A percentile compares a stretch with the other conserved stretches of the same genome.
These are phyloP conservation scores for Thymelicus sylvestris DNA, from an alignment of 2,888 invertebrate species.

Conservation along the genomic window DNA sequence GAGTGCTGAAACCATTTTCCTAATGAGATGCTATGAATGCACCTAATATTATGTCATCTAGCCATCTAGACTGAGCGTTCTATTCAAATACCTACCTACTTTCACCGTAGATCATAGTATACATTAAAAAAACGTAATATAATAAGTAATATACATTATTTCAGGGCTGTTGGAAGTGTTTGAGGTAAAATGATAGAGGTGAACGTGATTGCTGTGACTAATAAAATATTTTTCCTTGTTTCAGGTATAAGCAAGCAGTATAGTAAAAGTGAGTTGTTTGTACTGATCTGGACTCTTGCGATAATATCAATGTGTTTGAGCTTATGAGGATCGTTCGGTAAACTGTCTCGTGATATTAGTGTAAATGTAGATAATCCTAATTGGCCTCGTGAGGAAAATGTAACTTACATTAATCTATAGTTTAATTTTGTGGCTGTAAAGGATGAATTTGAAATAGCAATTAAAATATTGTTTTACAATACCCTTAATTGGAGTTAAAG, in stretches of 20 bases:
- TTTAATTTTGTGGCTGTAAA: not conserved
- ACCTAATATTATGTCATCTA: not conserved
- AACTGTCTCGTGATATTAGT: conserved; percentile 73
- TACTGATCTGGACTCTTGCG: conserved; percentile 59
- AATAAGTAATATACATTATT: too few relatives aligned
- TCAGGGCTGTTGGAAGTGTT: too few relatives aligned
- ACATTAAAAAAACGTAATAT: too few relatives aligned
- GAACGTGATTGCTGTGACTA: too few relatives aligned
- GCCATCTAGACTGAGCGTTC: too few relatives aligned
- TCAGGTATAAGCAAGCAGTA: conserved; percentile 62
- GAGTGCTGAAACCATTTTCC: conserved; percentile 11
- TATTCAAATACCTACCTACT: too few relatives aligned
- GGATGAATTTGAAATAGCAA: not conserved
- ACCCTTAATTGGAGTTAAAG: too few relatives aligned
- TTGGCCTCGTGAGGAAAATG: conserved; percentile 51
- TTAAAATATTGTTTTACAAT: too few relatives aligned
- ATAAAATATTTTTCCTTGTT: conserved; percentile 50
- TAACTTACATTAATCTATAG: conserved; percentile 11
- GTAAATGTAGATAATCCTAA: conserved; percentile 68
- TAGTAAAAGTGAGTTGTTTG: conserved; percentile 51
- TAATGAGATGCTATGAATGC: conserved; percentile 14
- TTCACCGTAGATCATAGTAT: too few relatives aligned
- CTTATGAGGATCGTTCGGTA: conserved; percentile 74
- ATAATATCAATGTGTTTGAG: conserved; percentile 68
- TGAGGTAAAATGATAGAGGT: too few relatives aligned